Base-by-base conservation (phyloP, 2,888 invertebrate genomes). In the Neocrepidodera transversa region DNA sequence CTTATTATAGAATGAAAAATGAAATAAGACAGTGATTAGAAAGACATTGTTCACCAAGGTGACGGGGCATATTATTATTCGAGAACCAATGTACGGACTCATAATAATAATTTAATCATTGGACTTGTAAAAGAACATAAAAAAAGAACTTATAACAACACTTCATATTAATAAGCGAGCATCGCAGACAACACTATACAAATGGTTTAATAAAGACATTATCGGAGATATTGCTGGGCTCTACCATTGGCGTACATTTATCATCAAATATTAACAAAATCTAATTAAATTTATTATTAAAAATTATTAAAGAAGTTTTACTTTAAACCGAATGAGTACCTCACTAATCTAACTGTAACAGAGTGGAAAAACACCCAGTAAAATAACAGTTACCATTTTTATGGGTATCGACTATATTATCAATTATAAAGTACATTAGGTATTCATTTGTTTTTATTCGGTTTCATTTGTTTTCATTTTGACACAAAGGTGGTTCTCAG, bases 191-290 rank as follows among this genome's bases (percentile, higher is more conserved):
- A 58, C 60, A 60, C 53, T 28, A 56, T 65, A 60, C 59, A 58
- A 69, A 68, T 68, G 66, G 64, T 65, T 69, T 68, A 69, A 71
- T 71, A 70, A 66, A 71, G 70, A 71, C 70, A 69, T 71, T 70
- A 70, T 68, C 67, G 57, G 62, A n/a, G 67, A 64, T 68, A 67
- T 68, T 64, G 55, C 64, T 45, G 35, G n/a, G 32, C 4, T 18
- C n/a, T 11, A 10, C 3, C 65, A 65, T 28, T 7, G 60, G 54
- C 65, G 62, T 45, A 14, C 58, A 5, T 17, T 17, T 32, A n/a
- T n/a, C n/a, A n/a, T n/a, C n/a, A n/a, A n/a, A n/a, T n/a, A n/a
- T n/a, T n/a, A n/a, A n/a, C n/a, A n/a, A n/a, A n/a, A n/a, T n/a
- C n/a, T n/a, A n/a, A n/a, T n/a, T n/a, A n/a, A n/a, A n/a, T n/a